Base-by-base conservation (phyloP, 2,797 vertebrate genomes). In the Microhierax caerulescens region DNA sequence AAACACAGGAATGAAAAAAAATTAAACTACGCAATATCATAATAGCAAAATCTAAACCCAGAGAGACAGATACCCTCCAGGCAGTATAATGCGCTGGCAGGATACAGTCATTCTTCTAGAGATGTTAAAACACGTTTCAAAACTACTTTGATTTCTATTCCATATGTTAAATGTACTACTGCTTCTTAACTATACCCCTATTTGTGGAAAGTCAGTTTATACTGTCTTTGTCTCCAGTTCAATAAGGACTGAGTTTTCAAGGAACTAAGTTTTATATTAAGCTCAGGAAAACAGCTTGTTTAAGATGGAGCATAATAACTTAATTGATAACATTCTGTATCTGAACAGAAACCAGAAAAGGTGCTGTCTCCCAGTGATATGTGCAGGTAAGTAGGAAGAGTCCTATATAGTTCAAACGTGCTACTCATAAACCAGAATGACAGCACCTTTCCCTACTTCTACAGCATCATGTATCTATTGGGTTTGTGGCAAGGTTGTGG, bases 1-100 rank as follows among this genome's bases (percentile, higher is more conserved):
- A 97, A 96, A 96, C 50, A 25, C 7, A 25, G 43, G 68, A 95
- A 74, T 64, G 61, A 24, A 87, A 84, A 84, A 89, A 74, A 77
- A 68, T 90, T 79, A 82, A 93, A 57, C 81, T 68, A 51, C 73
- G 79, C 20, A 81, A 14, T 83, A 80, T 75, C 56, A 57, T 69
- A 87, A 68, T 67, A 72, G 75, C 60, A 65, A 53, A 78, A 63
- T 28, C 27, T 89, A 61, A 37, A 34, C 11, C 57, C 68, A 90
- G 61, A 48, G 96, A 90, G 63, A 87, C 65, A 95, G 41, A 39
- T 43, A 57, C 34, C 61, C 36, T 59, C 20, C 24, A 63, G 36
- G 36, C 27, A 81, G 10, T 28, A 37, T 19, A 72, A 51, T 21
- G 10, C 51, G 53, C 27, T 81, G 22, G 34, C 30, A 94, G 48